Percentiles rank a stretch among this genome's conserved stretches.
Evolutionary conservation across 2,888 invertebrate species (phyloP).

Genomic region (Sinopyrophorus schimmeli): DNA sequence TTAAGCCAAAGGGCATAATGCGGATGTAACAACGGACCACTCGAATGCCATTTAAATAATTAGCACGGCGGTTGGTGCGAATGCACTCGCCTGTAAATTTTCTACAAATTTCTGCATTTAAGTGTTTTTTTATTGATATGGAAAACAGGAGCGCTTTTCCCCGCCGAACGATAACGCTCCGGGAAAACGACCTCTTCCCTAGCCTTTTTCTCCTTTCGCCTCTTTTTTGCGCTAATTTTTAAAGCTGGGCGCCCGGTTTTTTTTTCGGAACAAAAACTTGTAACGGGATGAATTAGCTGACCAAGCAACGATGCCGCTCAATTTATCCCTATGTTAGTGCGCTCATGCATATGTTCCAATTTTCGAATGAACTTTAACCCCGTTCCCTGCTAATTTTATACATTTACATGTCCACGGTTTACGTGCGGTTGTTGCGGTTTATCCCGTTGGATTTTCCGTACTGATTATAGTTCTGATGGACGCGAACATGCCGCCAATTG

Average conservation of each 20-base stretch:
- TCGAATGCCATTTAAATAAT: conserved; percentile 23
- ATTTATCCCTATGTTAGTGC: conserved; percentile 33
- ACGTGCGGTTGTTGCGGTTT: conserved; percentile 24
- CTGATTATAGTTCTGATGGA: conserved; percentile 26
- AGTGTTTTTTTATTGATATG: too few relatives aligned
- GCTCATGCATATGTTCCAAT: conserved; percentile 30
- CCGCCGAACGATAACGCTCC: too few relatives aligned
- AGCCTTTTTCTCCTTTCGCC: too few relatives aligned
- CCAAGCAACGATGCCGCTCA: conserved; percentile 31
- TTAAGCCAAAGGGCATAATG: conserved; percentile 16
- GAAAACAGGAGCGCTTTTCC: too few relatives aligned
- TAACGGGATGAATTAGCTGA: conserved; percentile 34
- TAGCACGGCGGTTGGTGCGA: conserved; percentile 17
- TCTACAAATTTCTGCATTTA: too few relatives aligned
- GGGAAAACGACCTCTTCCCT: too few relatives aligned
- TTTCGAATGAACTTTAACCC: conserved; percentile 25
- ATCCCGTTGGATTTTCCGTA: conserved; percentile 16
- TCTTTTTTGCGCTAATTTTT: conserved; percentile 28
- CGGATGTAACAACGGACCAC: conserved; percentile 10
- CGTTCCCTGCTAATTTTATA: conserved; percentile 26
- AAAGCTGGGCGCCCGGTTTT: conserved; percentile 20
- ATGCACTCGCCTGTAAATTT: too few relatives aligned
- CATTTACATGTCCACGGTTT: conserved; percentile 29
- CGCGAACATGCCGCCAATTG: conserved; percentile 6
- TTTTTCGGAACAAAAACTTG: conserved; percentile 19